Evolutionary conservation across 2,113 vertebrate genomes (phyloP).

Genomic region (Uria aalge): DNA sequence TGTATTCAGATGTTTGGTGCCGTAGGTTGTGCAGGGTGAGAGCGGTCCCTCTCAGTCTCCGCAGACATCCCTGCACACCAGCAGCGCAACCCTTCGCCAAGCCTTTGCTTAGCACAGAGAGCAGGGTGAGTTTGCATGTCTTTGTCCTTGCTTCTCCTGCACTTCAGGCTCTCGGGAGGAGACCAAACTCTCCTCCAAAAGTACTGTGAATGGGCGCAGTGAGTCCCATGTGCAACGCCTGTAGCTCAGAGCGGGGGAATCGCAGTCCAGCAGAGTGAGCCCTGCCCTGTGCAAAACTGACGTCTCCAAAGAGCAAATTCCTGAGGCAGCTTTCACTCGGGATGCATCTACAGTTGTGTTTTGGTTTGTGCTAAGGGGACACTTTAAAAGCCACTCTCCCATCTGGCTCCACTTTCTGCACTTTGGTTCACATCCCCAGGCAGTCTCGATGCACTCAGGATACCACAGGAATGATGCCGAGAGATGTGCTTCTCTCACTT

Average conservation of each 20-base stretch:
- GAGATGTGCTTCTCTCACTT: neutral
- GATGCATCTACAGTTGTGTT: neutral
- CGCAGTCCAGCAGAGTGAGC: neutral
- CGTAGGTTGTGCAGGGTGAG: neutral
- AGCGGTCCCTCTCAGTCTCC: neutral
- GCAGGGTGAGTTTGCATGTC: neutral
- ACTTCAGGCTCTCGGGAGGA: neutral
- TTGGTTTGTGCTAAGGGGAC: neutral
- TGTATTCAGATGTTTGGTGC: neutral
- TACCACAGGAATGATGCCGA: neutral
- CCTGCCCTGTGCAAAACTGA: neutral
- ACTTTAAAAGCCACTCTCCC: neutral
- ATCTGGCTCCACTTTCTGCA: neutral
- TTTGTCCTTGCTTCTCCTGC: neutral
- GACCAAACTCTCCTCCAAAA: neutral
- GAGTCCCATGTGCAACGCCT: neutral
- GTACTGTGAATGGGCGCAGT: neutral
- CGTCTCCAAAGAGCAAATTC: neutral
- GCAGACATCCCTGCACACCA: accelerated
- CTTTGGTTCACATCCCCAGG: neutral
- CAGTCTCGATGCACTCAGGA: neutral
- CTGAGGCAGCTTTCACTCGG: neutral
- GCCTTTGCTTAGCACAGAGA: neutral
- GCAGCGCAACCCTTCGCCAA: neutral
- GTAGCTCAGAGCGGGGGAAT: neutral